phyloP scores from a whole-genome alignment of 2,888 invertebrate genomes.

The Eilema sororculum region DNA sequence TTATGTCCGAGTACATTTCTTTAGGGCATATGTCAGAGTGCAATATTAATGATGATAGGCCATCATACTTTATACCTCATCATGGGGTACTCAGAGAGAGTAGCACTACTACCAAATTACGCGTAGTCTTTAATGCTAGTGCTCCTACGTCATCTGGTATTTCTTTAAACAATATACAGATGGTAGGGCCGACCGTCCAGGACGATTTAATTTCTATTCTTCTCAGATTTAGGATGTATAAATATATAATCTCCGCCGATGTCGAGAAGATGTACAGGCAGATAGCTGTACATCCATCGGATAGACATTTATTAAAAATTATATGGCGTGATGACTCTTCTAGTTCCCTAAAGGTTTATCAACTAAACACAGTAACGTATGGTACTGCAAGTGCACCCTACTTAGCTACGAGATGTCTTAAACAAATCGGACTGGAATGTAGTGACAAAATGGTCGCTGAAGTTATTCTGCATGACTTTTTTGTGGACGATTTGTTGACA shows the following conservation, averaged over 20 bases:
- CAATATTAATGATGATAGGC: too few species aligned
- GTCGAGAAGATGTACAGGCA: not conserved
- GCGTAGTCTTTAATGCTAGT: constrained; percentile 4
- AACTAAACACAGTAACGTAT: not conserved
- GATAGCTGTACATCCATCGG: not conserved
- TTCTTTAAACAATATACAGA: too few species aligned
- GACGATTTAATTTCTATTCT: too few species aligned
- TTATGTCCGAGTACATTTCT: not conserved
- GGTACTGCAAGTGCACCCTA: not conserved
- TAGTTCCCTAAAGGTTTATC: not conserved
- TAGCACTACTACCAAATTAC: constrained; percentile 3
- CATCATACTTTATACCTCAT: too few species aligned
- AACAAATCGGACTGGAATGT: too few species aligned
- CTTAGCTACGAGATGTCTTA: too few species aligned
- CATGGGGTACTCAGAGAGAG: not conserved
- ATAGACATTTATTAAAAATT: not conserved
- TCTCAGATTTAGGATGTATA: not conserved
- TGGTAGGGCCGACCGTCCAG: too few species aligned
- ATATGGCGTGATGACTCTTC: not conserved
- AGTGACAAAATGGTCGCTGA: too few species aligned
- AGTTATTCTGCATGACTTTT: too few species aligned
- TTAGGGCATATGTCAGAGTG: too few species aligned
- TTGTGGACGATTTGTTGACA: not conserved
- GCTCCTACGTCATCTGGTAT: not conserved
- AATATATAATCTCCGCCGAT: not conserved